Conservation (phyloP, 2,113 vertebrate genomes). For the Marcusenius ussheri region DNA sequence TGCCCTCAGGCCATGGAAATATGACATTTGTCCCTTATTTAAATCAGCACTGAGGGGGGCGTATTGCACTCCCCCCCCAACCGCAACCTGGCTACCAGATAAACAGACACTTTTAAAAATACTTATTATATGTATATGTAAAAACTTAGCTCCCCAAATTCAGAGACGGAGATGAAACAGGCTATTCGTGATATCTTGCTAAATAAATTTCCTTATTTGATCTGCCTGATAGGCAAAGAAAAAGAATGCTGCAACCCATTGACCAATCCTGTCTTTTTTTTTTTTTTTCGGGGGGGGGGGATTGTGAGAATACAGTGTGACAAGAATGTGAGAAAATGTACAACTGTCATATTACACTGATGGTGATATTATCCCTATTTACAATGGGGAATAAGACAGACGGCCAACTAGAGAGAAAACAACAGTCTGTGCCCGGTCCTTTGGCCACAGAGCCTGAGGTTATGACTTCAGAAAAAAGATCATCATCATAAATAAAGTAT, state of each 20-base stretch:
- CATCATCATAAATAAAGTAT: background rate
- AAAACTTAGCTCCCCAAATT: background rate
- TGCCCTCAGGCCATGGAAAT: conserved; percentile 66
- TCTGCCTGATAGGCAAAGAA: background rate
- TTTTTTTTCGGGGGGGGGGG: background rate
- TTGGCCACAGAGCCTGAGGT: background rate
- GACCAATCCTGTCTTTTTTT: background rate
- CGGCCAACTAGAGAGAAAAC: background rate
- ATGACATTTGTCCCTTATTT: conserved; percentile 86
- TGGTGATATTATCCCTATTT: background rate
- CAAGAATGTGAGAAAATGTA: background rate
- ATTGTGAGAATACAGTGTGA: background rate
- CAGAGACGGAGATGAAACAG: background rate
- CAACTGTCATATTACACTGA: background rate
- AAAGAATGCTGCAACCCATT: background rate
- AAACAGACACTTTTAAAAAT: background rate
- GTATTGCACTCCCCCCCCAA: conserved; percentile 20
- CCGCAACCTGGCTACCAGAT: background rate
- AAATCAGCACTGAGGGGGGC: conserved; percentile 74
- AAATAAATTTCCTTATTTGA: background rate
- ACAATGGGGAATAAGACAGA: background rate
- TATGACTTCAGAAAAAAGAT: background rate
- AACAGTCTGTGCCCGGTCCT: background rate
- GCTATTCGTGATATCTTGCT: background rate
- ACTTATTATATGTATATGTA: background rate